Evolutionary conservation across 2,797 vertebrate species (phyloP).

Genomic region (Linurgus olivaceus): DNA sequence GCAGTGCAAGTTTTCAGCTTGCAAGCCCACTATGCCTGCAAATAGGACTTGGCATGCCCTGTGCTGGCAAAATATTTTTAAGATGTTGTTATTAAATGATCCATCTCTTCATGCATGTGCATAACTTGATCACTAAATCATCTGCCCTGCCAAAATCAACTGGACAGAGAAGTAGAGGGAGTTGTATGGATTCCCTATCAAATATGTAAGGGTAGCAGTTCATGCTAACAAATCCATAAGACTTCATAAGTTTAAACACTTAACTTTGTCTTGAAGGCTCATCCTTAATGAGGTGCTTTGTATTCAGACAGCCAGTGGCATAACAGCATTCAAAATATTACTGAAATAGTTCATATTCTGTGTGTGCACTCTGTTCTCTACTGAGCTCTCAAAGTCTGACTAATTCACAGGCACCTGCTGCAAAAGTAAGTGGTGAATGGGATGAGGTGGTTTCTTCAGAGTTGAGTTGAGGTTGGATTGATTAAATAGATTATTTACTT

Average conservation of each 20-base stretch:
- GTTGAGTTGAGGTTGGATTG: constrained; percentile 34
- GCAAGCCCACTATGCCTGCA: neutral
- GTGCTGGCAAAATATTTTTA: neutral
- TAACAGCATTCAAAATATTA: neutral
- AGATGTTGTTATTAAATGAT: neutral
- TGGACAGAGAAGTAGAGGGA: neutral
- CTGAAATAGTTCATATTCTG: constrained; percentile 24
- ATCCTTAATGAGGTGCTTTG: constrained; percentile 9
- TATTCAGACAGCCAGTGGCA: neutral
- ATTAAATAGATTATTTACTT: constrained; percentile 73
- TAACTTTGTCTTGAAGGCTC: neutral
- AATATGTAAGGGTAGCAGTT: neutral
- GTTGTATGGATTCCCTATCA: neutral
- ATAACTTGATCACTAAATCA: neutral
- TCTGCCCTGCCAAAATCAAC: neutral
- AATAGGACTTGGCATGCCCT: neutral
- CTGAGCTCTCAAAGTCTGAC: constrained; percentile 7
- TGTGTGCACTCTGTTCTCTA: neutral
- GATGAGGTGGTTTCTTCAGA: neutral
- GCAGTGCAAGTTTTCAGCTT: neutral
- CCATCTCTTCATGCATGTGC: neutral
- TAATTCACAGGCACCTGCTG: neutral
- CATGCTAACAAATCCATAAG: neutral
- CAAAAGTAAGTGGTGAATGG: constrained; percentile 1
- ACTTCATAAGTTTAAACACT: constrained; percentile 11